Evolutionary conservation across 2,888 invertebrate species (phyloP).

Genomic region (Clanis bilineata): DNA sequence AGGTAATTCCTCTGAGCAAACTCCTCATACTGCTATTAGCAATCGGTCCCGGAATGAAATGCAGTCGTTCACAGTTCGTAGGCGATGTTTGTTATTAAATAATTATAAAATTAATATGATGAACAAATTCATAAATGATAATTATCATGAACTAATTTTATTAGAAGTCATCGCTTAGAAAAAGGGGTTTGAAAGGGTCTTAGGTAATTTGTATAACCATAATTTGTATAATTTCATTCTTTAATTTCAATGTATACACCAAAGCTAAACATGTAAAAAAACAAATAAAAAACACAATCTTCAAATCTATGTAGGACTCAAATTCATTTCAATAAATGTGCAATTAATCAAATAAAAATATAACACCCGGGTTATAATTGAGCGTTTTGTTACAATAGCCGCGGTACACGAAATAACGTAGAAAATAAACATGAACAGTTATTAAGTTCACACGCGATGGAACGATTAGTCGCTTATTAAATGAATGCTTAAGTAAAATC

Average conservation of each 20-base stretch:
- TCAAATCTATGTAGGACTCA: not conserved
- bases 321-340: conserved; percentile 13
- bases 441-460: conserved; percentile 57
- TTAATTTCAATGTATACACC: not conserved
- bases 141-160: no score
- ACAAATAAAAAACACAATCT: conserved; percentile 4
- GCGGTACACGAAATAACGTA: conserved; percentile 39
- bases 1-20: no score
- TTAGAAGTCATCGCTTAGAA: no score
- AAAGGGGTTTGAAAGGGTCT: not conserved
- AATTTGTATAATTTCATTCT: not conserved
- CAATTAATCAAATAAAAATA: conserved; percentile 22
- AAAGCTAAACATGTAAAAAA: not conserved
- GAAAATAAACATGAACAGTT: conserved; percentile 45
- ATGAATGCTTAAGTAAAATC: conserved; percentile 64
- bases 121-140: no score
- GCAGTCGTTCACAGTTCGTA: no score
- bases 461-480: conserved; percentile 66
- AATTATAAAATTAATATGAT: no score
- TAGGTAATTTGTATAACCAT: no score
- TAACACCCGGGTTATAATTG: conserved; percentile 23
- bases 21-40: no score
- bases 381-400: conserved; percentile 26
- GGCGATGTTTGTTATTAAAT: no score
- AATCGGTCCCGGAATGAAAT: no score